phyloP scores from a whole-genome alignment of 2,888 invertebrate species.

The Digitonthophagus gazella region DNA sequence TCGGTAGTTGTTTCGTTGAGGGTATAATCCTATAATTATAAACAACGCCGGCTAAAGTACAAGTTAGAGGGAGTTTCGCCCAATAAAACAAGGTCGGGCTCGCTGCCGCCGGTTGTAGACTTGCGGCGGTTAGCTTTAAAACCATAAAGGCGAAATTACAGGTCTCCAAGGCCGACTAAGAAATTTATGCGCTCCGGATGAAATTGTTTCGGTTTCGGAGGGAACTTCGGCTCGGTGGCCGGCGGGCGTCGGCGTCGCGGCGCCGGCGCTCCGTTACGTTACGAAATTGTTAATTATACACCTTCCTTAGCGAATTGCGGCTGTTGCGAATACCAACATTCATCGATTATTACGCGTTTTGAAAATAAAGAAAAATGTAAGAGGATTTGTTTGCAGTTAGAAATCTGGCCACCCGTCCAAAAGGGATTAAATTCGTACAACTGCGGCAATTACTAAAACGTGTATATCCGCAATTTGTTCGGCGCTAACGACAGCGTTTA shows the following conservation, averaged over 20 bases:
- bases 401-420: too few relatives aligned
- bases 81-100: slow-evolving; percentile 40
- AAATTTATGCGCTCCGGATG: slow-evolving; percentile 49
- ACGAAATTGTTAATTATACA: slow-evolving; percentile 14
- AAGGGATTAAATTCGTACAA: slow-evolving; percentile 29
- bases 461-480: slow-evolving; percentile 30
- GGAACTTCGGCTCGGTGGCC: slow-evolving; percentile 5
- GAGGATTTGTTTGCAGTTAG: neutral
- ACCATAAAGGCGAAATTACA: slow-evolving; percentile 51
- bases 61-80: slow-evolving; percentile 37
- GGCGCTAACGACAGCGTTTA: slow-evolving; percentile 27
- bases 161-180: slow-evolving; percentile 46
- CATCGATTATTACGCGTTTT: neutral
- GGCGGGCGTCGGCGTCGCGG: neutral
- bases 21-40: slow-evolving; percentile 38
- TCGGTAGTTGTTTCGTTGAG: neutral
- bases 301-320: slow-evolving; percentile 1
- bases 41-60: slow-evolving; percentile 35
- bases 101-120: slow-evolving; percentile 43
- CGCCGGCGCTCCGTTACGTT: neutral
- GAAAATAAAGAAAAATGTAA: neutral
- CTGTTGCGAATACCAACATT: neutral
- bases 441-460: slow-evolving; percentile 29
- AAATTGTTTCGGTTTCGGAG: slow-evolving; percentile 36
- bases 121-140: slow-evolving; percentile 50